phyloP scores from a whole-genome alignment of 2,797 vertebrate genomes.

The Salarias fasciatus region DNA sequence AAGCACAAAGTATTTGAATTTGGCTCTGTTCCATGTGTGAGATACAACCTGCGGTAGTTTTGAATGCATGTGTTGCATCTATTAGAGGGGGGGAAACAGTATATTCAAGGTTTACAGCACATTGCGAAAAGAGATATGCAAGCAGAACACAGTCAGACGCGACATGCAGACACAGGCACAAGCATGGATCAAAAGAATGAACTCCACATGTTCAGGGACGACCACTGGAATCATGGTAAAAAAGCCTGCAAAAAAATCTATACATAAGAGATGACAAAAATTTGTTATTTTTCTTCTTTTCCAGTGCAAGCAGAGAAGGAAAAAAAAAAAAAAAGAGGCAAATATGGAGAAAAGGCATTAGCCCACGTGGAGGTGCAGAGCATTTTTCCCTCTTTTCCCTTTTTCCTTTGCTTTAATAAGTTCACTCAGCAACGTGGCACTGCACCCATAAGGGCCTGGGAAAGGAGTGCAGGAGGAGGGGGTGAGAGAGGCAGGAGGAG shows the following conservation, averaged over 20 bases:
- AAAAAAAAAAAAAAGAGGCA: slow-evolving; percentile 5
- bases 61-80: slow-evolving; percentile 44
- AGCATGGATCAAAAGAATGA: slow-evolving; percentile 17
- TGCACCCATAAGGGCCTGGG: slow-evolving; percentile 62
- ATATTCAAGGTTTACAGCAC: slow-evolving; percentile 49
- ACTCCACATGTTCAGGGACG: slow-evolving; percentile 19
- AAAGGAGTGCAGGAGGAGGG: slow-evolving; percentile 59
- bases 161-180: slow-evolving; percentile 19
- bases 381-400: slow-evolving; percentile 28
- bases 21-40: slow-evolving; percentile 40
- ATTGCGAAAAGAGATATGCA: slow-evolving; percentile 19
- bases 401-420: slow-evolving; percentile 59
- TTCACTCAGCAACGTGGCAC: slow-evolving; percentile 78
- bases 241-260: slow-evolving; percentile 15
- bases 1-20: slow-evolving; percentile 14
- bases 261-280: slow-evolving; percentile 1
- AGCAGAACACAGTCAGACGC: too few species aligned
- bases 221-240: slow-evolving; percentile 11
- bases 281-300: slow-evolving; percentile 31
- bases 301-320: slow-evolving; percentile 5
- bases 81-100: slow-evolving; percentile 30
- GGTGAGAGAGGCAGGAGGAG: slow-evolving; percentile 40
- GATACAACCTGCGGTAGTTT: slow-evolving; percentile 34
- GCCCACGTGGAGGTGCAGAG: slow-evolving; percentile 65
- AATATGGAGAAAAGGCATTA: slow-evolving; percentile 36